phyloP scores from a whole-genome alignment of 1,140 invertebrate genomes.

The Medauroidea extradentata region DNA sequence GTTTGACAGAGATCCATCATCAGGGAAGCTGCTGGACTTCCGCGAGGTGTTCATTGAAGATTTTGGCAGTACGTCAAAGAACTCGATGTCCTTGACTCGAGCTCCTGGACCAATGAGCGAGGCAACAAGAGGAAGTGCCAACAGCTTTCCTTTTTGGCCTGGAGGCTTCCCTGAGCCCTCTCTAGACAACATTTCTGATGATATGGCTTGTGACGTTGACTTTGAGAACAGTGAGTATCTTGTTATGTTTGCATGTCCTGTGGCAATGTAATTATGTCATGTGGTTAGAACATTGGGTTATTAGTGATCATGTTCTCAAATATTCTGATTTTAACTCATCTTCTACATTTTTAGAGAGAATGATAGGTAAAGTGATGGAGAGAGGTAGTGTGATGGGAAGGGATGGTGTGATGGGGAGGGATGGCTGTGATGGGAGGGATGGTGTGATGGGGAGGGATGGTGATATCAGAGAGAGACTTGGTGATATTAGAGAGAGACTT shows the following conservation, averaged over 20 bases:
- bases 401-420: too few relatives aligned
- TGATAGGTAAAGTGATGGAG: too few relatives aligned
- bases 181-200: slow-evolving; percentile 31
- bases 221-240: slow-evolving; percentile 44
- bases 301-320: too few relatives aligned
- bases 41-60: slow-evolving; percentile 58
- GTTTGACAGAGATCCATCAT: slow-evolving; percentile 65
- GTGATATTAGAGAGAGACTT: too few relatives aligned
- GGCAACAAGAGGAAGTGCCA: slow-evolving; percentile 60
- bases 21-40: slow-evolving; percentile 63
- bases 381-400: too few relatives aligned
- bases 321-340: too few relatives aligned
- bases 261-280: too few relatives aligned
- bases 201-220: slow-evolving; percentile 37
- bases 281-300: too few relatives aligned
- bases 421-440: too few relatives aligned
- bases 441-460: too few relatives aligned
- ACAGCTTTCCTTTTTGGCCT: slow-evolving; percentile 76
- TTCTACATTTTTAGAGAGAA: too few relatives aligned
- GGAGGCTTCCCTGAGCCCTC: slow-evolving; percentile 64
- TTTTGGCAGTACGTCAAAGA: slow-evolving; percentile 60
- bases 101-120: slow-evolving; percentile 55
- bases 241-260: background rate
- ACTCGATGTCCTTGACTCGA: slow-evolving; percentile 69
- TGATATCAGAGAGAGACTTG: too few relatives aligned